These are phyloP conservation scores for Choreutis nemorana DNA, from an alignment of 2,888 invertebrate genomes.

Conservation along the genomic window DNA sequence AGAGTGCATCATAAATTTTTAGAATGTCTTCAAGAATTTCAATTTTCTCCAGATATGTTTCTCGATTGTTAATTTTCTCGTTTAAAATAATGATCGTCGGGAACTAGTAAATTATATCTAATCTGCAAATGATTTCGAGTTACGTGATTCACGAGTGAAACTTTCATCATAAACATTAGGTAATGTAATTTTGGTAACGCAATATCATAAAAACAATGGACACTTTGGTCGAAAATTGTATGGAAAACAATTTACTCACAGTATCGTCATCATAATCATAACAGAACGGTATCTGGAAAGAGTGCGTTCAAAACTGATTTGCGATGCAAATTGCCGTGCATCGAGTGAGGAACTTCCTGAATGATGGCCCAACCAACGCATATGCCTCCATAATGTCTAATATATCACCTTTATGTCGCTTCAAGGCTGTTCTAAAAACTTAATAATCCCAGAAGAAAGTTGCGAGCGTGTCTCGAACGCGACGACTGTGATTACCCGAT, in stretches of 20 bases:
- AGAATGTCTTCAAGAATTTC: too few relatives aligned
- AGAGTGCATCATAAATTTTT: too few relatives aligned
- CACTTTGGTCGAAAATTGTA: constrained; percentile 17
- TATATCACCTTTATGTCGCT: constrained; percentile 33
- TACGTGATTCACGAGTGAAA: too few relatives aligned
- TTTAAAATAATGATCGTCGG: too few relatives aligned
- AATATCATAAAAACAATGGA: constrained; percentile 31
- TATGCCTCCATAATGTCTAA: constrained; percentile 31
- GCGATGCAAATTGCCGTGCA: constrained; percentile 24
- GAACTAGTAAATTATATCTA: too few relatives aligned
- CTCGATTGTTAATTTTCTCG: too few relatives aligned
- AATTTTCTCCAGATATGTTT: too few relatives aligned
- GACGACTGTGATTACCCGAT: constrained; percentile 29
- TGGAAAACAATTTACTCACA: constrained; percentile 13
- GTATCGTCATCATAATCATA: constrained; percentile 21
- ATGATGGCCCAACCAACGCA: constrained; percentile 17
- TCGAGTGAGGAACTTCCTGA: constrained; percentile 17
- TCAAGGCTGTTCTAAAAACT: constrained; percentile 23
- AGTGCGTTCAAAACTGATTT: constrained; percentile 16
- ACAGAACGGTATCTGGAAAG: constrained; percentile 14
- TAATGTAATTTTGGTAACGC: too few relatives aligned
- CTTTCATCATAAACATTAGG: too few relatives aligned
- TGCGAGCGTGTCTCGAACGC: constrained; percentile 14
- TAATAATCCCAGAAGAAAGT: constrained; percentile 31
- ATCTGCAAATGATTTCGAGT: too few relatives aligned